Conservation (phyloP, 2,797 vertebrate genomes). For the Cryptoprocta ferox region DNA sequence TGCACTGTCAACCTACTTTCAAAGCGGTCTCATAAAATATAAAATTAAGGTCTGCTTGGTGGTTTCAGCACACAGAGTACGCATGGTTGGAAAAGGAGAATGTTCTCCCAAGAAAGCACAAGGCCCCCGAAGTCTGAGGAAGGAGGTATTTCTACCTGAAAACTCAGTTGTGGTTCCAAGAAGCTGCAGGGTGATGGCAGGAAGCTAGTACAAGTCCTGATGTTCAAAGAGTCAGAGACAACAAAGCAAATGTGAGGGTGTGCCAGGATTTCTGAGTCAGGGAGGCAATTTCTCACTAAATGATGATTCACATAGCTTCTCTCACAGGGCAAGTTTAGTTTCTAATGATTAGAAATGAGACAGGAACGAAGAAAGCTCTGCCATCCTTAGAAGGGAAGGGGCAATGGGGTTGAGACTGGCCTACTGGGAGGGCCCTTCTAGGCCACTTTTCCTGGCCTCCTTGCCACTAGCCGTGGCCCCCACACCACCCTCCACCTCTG, state of each 20-base stretch:
- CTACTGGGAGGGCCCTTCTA: not conserved
- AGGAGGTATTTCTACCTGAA: not conserved
- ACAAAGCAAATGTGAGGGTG: not conserved
- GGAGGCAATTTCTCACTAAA: conserved; percentile 48
- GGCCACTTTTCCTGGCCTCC: not conserved
- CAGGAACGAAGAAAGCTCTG: not conserved
- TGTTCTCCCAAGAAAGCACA: not conserved
- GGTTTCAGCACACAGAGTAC: not conserved
- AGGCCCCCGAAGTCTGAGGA: not conserved
- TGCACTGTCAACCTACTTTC: not conserved
- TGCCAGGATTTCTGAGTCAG: conserved; percentile 27
- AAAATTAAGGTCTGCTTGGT: not conserved
- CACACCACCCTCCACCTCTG: not conserved
- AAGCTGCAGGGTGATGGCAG: not conserved
- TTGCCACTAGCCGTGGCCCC: no score
- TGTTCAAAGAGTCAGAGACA: not conserved
- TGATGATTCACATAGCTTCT: not conserved
- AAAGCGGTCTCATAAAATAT: not conserved
- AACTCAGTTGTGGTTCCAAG: not conserved
- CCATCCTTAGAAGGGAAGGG: not conserved
- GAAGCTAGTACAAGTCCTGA: not conserved
- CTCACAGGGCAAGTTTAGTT: not conserved
- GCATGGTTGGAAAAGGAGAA: not conserved
- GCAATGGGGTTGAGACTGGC: not conserved
- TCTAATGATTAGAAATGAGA: not conserved